Conservation (phyloP, 2,797 vertebrate species). For the Benthosema pterotum region DNA sequence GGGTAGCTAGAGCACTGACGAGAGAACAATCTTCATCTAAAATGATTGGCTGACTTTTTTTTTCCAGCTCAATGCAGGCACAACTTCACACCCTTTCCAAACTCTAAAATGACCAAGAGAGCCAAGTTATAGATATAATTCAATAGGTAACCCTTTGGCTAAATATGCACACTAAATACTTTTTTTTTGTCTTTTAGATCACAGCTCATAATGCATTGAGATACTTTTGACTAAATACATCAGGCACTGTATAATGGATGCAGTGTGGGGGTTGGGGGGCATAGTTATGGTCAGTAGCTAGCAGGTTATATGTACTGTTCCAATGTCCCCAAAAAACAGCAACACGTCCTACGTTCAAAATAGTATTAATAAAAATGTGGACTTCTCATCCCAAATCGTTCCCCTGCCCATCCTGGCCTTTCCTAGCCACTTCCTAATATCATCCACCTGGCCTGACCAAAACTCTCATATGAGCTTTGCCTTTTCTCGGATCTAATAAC, state of each 20-base stretch:
- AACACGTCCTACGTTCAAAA: conserved; percentile 73
- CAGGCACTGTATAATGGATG: conserved; percentile 82
- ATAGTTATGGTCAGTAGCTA: conserved; percentile 64
- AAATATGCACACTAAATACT: conserved; percentile 83
- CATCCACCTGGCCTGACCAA: conserved; percentile 33
- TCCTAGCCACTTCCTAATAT: conserved; percentile 24
- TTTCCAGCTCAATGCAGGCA: conserved; percentile 66
- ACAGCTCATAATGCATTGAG: conserved; percentile 77
- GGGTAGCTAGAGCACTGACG: conserved; percentile 47
- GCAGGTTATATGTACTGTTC: conserved; percentile 52
- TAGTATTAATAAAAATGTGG: conserved; percentile 67
- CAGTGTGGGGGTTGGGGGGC: conserved; percentile 71
- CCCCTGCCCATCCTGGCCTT: conserved; percentile 55
- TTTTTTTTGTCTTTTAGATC: conserved; percentile 75
- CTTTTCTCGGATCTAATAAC: conserved; percentile 55
- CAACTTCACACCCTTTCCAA: conserved; percentile 69
- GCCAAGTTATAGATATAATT: conserved; percentile 72
- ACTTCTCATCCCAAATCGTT: conserved; percentile 58
- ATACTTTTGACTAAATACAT: conserved; percentile 74
- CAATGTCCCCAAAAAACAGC: conserved; percentile 69
- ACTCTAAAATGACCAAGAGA: conserved; percentile 67
- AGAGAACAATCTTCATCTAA: conserved; percentile 48
- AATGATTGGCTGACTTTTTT: conserved; percentile 52
- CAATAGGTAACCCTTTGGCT: conserved; percentile 83
- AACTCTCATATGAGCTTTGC: conserved; percentile 44